A percentile compares a stretch with the other conserved stretches of the same genome.
These are phyloP conservation scores for Corticium candelabrum DNA, from an alignment of 37 sponge, comb jelly and placozoan genomes.

Conservation along the genomic window DNA sequence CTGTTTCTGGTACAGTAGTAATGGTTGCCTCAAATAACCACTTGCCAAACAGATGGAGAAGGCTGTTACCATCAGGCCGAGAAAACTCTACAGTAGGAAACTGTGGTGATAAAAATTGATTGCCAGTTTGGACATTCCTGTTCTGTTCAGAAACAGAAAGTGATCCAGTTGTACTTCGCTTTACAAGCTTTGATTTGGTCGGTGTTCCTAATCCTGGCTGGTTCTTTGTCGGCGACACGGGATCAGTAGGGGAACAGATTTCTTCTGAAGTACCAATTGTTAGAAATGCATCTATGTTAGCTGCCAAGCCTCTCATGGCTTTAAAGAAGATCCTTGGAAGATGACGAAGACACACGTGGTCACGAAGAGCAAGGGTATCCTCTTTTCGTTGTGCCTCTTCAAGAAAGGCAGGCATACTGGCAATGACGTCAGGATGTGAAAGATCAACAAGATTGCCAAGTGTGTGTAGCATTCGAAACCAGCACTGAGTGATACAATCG, in stretches of 20 bases:
- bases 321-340: constrained; percentile 49
- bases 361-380: not conserved
- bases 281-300: constrained; percentile 49
- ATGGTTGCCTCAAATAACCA: constrained; percentile 83
- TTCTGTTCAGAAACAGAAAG: not conserved
- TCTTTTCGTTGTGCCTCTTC: constrained; percentile 19
- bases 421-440: constrained; percentile 33
- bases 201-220: not conserved
- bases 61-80: constrained; percentile 31
- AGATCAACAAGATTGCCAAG: constrained; percentile 76
- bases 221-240: not conserved
- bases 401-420: constrained; percentile 36
- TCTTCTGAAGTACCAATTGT: not conserved
- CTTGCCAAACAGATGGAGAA: constrained; percentile 68
- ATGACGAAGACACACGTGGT: constrained; percentile 6
- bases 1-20: not conserved
- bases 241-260: not conserved
- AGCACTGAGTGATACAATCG: constrained; percentile 59
- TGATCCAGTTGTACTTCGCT: not conserved
- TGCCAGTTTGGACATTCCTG: too few relatives aligned
- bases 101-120: constrained; percentile 5
- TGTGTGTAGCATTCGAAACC: constrained; percentile 82
- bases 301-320: constrained; percentile 49
- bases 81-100: constrained; percentile 2
- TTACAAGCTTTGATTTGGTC: not conserved